Conservation (phyloP, 2,113 vertebrate species). For the Romanogobio albipinnatus region DNA sequence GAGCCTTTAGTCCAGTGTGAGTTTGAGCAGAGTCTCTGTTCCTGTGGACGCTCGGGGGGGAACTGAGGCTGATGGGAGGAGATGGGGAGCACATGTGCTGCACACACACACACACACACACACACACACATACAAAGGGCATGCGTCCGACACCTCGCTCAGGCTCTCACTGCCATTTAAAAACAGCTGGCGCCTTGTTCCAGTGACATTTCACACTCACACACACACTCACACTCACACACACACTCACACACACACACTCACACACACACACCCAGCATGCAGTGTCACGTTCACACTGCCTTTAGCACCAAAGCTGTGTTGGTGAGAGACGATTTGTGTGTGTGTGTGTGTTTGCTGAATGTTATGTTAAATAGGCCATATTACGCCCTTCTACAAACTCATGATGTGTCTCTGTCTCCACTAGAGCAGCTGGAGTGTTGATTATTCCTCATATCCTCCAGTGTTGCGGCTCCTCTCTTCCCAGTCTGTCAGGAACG, state of each 20-base stretch:
- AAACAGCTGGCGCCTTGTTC: conserved; percentile 23
- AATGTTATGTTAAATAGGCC: background rate
- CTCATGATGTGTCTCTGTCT: too few species aligned
- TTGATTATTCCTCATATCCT: too few species aligned
- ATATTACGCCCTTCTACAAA: too few species aligned
- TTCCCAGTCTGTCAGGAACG: too few species aligned
- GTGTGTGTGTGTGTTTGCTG: conserved; percentile 13
- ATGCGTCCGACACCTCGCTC: conserved; percentile 25
- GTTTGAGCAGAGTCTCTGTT: background rate
- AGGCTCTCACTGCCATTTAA: conserved; percentile 64
- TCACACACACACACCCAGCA: background rate
- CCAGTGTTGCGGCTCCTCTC: too few species aligned
- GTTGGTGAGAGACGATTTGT: background rate
- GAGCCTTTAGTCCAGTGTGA: too few species aligned
- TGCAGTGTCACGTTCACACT: conserved; percentile 10
- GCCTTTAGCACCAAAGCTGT: conserved; percentile 2
- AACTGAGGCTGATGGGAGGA: background rate
- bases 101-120: background rate
- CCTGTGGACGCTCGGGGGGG: background rate
- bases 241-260: background rate
- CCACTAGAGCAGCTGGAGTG: too few species aligned
- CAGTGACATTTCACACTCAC: background rate
- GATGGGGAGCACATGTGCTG: background rate
- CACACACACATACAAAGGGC: background rate
- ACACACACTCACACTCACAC: background rate